These are phyloP conservation scores for Caerostris darwini DNA, from an alignment of 1,140 invertebrate species.

Conservation along the genomic window DNA sequence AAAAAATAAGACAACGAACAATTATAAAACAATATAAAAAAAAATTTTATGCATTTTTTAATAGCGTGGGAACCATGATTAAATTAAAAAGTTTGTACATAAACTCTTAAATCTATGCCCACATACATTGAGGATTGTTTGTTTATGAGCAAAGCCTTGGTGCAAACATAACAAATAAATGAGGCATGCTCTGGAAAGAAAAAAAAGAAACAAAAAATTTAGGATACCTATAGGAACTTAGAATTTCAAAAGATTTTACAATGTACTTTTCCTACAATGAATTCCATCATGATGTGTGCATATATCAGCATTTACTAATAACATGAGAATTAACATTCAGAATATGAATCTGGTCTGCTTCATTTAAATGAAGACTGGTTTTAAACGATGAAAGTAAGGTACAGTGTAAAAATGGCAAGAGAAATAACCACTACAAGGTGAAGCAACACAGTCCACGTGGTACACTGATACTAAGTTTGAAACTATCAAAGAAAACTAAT, in stretches of 20 bases:
- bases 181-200: not conserved
- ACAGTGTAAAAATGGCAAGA: constrained; percentile 38
- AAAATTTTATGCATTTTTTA: not conserved
- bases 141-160: not conserved
- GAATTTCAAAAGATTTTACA: constrained; percentile 37
- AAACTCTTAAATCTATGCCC: not conserved
- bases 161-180: constrained; percentile 34
- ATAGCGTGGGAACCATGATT: not conserved
- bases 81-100: constrained; percentile 36
- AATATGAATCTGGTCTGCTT: not conserved
- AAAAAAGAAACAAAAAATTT: not conserved
- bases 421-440: not conserved
- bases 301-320: constrained; percentile 50
- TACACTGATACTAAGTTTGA: not conserved
- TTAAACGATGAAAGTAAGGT: not conserved
- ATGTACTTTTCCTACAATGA: constrained; percentile 6
- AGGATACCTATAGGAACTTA: constrained; percentile 35
- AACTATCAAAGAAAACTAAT: constrained; percentile 25
- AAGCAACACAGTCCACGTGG: constrained; percentile 1
- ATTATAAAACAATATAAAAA: not conserved
- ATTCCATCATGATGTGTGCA: constrained; percentile 9
- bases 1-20: no score
- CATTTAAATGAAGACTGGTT: not conserved
- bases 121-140: constrained; percentile 20
- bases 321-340: constrained; percentile 40